phyloP scores from a whole-genome alignment of 2,797 vertebrate species.

The Parauchenoglanis ngamensis region DNA sequence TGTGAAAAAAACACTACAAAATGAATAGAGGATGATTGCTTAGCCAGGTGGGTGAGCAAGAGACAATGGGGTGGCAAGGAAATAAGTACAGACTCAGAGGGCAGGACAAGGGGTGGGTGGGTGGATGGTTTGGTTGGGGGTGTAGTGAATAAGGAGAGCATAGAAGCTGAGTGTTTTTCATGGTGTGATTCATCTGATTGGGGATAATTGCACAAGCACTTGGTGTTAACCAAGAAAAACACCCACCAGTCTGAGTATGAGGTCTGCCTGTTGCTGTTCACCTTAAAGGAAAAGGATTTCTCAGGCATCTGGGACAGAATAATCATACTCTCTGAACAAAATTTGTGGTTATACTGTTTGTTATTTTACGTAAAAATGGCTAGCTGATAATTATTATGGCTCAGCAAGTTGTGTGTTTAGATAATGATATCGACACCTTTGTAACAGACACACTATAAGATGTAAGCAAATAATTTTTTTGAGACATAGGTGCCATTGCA shows the following conservation, averaged over 20 bases:
- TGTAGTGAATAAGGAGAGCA: conserved; percentile 3
- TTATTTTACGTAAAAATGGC: not conserved
- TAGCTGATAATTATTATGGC: not conserved
- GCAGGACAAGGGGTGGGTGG: conserved; percentile 13
- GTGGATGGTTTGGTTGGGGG: not conserved
- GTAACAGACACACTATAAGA: conserved; percentile 8
- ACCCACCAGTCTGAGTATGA: conserved; percentile 15
- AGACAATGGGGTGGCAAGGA: conserved; percentile 3
- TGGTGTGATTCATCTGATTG: conserved; percentile 44
- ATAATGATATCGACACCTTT: conserved; percentile 15
- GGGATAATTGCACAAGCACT: conserved; percentile 38
- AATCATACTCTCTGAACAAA: conserved; percentile 4
- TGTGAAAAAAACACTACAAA: not conserved
- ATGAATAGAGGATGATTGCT: conserved; percentile 37
- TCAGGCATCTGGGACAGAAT: not conserved
- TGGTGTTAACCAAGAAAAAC: conserved; percentile 41
- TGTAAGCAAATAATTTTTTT: conserved; percentile 16
- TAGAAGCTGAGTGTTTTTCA: conserved; percentile 28
- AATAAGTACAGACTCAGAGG: conserved; percentile 5
- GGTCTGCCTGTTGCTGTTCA: not conserved
- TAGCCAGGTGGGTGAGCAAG: conserved; percentile 16
- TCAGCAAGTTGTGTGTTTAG: not conserved
- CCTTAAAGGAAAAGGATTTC: not conserved
- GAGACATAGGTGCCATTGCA: not conserved
- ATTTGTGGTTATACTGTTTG: conserved; percentile 12